These are phyloP conservation scores for Tetrax tetrax DNA, from an alignment of 2,113 vertebrate genomes.

Conservation along the genomic window DNA sequence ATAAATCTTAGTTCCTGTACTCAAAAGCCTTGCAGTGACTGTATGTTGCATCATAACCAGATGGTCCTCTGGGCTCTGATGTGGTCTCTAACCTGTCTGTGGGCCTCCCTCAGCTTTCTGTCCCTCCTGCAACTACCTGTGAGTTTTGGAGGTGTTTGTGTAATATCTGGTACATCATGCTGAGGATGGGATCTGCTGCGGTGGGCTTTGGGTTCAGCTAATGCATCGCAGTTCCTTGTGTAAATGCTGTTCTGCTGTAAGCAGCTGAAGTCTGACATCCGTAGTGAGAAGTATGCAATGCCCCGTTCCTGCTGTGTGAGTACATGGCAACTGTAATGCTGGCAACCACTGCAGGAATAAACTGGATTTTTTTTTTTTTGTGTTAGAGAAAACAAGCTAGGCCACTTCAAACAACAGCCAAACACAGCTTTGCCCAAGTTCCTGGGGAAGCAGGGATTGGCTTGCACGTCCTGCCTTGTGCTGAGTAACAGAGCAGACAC, in stretches of 20 bases:
- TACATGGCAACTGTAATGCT: not conserved
- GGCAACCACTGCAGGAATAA: not conserved
- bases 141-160: not conserved
- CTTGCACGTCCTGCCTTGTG: not conserved
- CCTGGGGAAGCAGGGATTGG: not conserved
- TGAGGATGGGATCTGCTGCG: not conserved
- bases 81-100: not conserved
- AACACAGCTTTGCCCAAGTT: not conserved
- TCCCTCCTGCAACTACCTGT: not conserved
- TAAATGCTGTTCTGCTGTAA: not conserved
- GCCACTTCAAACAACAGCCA: not conserved
- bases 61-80: not conserved
- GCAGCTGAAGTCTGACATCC: not conserved
- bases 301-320: not conserved
- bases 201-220: not conserved
- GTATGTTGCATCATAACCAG: not conserved
- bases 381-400: not conserved
- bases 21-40: not conserved
- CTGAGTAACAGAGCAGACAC: not conserved
- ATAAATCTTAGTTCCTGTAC: not conserved
- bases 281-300: not conserved
- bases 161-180: not conserved
- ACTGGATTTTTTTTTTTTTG: not conserved
- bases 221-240: not conserved
- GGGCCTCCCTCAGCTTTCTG: not conserved